Percentiles rank a stretch among this genome's conserved stretches.
These are phyloP conservation scores for Ormyrus pomaceus DNA, from an alignment of 2,888 invertebrate species.

Conservation along the genomic window DNA sequence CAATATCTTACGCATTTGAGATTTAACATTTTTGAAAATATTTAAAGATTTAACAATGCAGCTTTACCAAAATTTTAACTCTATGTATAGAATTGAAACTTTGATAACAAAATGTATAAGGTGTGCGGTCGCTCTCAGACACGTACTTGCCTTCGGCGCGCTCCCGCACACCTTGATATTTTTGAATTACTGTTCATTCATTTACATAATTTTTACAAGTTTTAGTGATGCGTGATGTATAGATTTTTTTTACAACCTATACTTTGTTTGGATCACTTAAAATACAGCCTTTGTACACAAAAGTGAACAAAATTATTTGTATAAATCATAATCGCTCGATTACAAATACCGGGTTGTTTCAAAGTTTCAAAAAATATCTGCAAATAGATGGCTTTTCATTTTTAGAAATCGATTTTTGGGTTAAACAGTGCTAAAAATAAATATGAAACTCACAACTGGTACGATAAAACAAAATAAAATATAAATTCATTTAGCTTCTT, in stretches of 20 bases:
- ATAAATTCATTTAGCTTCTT: no score
- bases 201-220: constrained; percentile 12
- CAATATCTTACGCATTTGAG: background rate
- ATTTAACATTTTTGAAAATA: background rate
- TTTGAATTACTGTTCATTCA: constrained; percentile 41
- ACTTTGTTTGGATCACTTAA: background rate
- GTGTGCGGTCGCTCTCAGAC: no score
- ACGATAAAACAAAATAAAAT: no score
- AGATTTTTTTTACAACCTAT: constrained; percentile 17
- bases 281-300: constrained; percentile 11
- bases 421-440: no score
- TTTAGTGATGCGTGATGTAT: background rate
- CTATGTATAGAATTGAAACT: background rate
- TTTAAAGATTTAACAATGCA: background rate
- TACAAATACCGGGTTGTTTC: constrained; percentile 7
- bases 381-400: background rate
- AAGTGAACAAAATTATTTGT: constrained; percentile 1
- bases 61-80: background rate
- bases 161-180: no score
- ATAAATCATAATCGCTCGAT: constrained; percentile 6
- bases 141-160: no score
- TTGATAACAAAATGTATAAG: no score
- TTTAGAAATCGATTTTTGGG: no score
- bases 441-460: no score
- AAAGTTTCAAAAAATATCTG: constrained; percentile 9